phyloP scores from a whole-genome alignment of 2,888 invertebrate genomes.

The Deilephila porcellus region DNA sequence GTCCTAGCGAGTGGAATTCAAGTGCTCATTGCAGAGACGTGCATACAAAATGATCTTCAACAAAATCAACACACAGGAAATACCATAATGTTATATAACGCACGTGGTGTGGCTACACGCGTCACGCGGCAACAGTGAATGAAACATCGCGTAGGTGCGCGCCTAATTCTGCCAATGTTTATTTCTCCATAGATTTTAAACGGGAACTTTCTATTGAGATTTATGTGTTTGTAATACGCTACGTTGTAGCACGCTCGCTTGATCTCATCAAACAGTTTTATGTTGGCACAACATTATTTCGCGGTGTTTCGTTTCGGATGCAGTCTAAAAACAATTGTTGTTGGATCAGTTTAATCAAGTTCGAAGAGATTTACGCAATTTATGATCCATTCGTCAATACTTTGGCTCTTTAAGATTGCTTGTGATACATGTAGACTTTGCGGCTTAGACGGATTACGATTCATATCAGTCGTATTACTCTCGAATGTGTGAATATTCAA shows the following conservation, averaged over 20 bases:
- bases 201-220: conserved; percentile 23
- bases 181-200: conserved; percentile 23
- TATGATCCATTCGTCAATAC: too few species aligned
- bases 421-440: too few species aligned
- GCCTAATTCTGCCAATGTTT: conserved; percentile 21
- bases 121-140: conserved; percentile 31
- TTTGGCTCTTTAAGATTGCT: too few species aligned
- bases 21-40: not conserved
- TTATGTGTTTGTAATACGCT: conserved; percentile 23
- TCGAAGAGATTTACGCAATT: too few species aligned
- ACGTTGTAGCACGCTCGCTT: conserved; percentile 4
- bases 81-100: conserved; percentile 15
- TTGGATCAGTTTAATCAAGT: too few species aligned
- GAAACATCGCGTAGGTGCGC: conserved; percentile 28
- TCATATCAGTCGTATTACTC: too few species aligned
- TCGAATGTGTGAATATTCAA: too few species aligned
- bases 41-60: not conserved
- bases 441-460: too few species aligned
- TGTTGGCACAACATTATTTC: conserved; percentile 11
- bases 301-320: not conserved
- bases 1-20: not conserved
- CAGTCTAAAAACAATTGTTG: not conserved
- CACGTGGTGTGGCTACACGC: conserved; percentile 16
- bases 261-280: conserved; percentile 15
- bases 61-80: conserved; percentile 22